Percentiles rank a stretch among this genome's conserved stretches.
phyloP scores from a whole-genome alignment of 1,140 invertebrate species.

The Eupristina koningsbergeri region DNA sequence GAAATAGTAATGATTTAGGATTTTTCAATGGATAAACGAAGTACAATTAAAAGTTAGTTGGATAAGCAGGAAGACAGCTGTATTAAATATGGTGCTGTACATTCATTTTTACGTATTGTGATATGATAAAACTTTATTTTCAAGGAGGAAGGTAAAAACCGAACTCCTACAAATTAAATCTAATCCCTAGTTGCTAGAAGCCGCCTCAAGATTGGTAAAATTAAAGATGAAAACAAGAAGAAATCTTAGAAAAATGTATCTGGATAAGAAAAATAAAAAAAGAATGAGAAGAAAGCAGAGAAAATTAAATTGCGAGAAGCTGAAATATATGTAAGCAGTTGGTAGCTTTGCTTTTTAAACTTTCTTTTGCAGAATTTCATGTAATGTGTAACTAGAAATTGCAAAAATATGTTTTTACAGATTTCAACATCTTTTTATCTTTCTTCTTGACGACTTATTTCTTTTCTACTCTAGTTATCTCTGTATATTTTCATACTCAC shows the following conservation, averaged over 20 bases:
- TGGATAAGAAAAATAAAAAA: not conserved
- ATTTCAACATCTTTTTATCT: slow-evolving; percentile 10
- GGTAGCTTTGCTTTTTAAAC: not conserved
- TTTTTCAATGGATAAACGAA: not conserved
- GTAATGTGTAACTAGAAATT: not conserved
- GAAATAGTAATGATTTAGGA: not conserved
- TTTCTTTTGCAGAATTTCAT: not conserved
- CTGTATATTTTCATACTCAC: not conserved
- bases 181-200: not conserved
- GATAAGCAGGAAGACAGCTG: not conserved
- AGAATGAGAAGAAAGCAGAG: not conserved
- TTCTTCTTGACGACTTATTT: not conserved
- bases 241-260: not conserved
- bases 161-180: not conserved
- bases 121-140: not conserved
- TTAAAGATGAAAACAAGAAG: not conserved
- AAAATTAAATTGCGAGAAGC: not conserved
- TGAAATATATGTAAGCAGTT: not conserved
- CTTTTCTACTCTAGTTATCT: not conserved
- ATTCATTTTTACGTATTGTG: not conserved
- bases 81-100: not conserved
- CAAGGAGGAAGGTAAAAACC: not conserved
- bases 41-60: not conserved
- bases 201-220: not conserved
- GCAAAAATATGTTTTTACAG: not conserved